phyloP scores from a whole-genome alignment of 2,797 vertebrate genomes.

The Sebastes itinus region DNA sequence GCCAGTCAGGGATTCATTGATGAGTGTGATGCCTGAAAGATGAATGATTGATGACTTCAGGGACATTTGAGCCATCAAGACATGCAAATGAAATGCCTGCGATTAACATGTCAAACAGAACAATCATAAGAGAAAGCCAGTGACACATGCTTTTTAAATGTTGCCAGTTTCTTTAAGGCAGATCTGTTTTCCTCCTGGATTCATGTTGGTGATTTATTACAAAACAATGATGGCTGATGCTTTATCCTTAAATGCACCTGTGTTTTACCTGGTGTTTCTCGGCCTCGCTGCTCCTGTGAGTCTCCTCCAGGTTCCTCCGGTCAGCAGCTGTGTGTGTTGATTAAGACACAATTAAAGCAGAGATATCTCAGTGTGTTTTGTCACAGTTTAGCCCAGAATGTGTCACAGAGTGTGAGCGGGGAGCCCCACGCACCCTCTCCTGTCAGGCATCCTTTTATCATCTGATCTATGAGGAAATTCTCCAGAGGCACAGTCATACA shows the following conservation, averaged over 20 bases:
- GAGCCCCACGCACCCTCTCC: conserved; percentile 44
- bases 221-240: not conserved
- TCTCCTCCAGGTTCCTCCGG: not conserved
- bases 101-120: conserved; percentile 43
- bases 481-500: conserved; percentile 72
- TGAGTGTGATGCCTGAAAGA: conserved; percentile 26
- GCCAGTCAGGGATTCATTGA: conserved; percentile 30
- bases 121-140: conserved; percentile 4
- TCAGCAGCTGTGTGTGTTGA: conserved; percentile 57
- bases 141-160: not conserved
- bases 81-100: conserved; percentile 36
- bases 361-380: conserved; percentile 47
- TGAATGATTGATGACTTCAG: conserved; percentile 50
- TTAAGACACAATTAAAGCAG: conserved; percentile 62
- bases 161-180: not conserved
- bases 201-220: not conserved
- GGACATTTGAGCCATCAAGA: conserved; percentile 26
- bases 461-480: conserved; percentile 80
- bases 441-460: conserved; percentile 73
- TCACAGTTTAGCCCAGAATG: conserved; percentile 57
- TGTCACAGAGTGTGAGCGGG: conserved; percentile 48
- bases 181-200: not conserved
- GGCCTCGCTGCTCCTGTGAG: not conserved
- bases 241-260: not conserved
- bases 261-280: conserved; percentile 40